Base-by-base conservation (phyloP, 2,797 vertebrate genomes). In the Oreochromis mossambicus region DNA sequence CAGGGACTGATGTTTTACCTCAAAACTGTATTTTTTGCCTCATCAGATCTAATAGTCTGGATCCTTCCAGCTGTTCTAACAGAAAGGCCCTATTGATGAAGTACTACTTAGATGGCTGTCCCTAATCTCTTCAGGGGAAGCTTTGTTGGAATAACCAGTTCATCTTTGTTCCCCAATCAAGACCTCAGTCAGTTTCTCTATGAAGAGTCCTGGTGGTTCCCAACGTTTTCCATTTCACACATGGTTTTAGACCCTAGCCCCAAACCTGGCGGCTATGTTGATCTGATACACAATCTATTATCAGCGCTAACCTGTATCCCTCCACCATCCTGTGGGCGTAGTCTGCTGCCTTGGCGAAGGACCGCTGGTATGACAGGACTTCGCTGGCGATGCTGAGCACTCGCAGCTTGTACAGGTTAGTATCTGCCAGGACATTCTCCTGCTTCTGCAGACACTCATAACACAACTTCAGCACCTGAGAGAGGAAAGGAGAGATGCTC, bases 381-480 rank as follows among this genome's bases (percentile, higher is more conserved):
- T 99, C 98, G 0, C 97, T 97, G 80, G 93, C 92, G 0, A 96
- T 92, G 84, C 97, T 97, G 76, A 98, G 95, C 83, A 98, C 90
- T 9, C 96, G 95, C 82, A 99, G 96, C 56, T 93, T 92, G 52
- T 95, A 93, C 56, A 99, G 95, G 83, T 99, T 97, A 0, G 98
- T 99, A 63, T 98, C 97, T 0, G 95, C 97, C 91, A 99, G 93
- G 80, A 98, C 95, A 0, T 95, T 89, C 79, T 98, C 96, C 94
- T 98, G 98, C 84, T 96, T 97, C 86, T 95, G 89, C 93, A 99
- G 92, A 84, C 97, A 97, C 51, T 97, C 97, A 0, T 88, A 95
- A 77, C 97, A 97, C 87, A 98, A 34, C 82, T 96, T 97, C 81
- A 97, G 94, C 26, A 98, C 97, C 98, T 99, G 85, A 21, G 21